Conservation (phyloP, 1,140 invertebrate species). For the Phocides pigmalion region DNA sequence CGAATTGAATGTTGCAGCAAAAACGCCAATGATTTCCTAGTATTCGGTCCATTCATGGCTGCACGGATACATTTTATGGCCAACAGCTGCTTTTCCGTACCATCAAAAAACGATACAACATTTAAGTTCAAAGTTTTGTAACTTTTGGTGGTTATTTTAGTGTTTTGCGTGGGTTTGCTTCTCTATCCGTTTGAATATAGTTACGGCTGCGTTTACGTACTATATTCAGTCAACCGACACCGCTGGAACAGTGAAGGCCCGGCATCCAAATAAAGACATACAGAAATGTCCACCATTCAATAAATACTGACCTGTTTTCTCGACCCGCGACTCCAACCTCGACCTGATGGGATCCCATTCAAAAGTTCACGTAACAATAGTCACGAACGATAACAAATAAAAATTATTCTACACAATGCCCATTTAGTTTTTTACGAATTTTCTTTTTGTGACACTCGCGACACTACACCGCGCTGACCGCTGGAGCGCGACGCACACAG, state of each 20-base stretch:
- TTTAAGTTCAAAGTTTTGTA: neutral
- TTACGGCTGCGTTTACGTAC: slow-evolving; percentile 32
- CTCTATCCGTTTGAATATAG: slow-evolving; percentile 35
- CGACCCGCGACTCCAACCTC: slow-evolving; percentile 41
- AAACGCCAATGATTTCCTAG: slow-evolving; percentile 21
- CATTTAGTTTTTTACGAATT: slow-evolving; percentile 69
- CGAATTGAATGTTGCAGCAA: slow-evolving; percentile 10
- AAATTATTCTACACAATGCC: slow-evolving; percentile 73
- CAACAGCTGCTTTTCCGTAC: slow-evolving; percentile 4
- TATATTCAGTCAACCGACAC: slow-evolving; percentile 62
- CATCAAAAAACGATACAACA: neutral
- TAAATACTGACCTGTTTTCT: slow-evolving; percentile 69
- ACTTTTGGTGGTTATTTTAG: slow-evolving; percentile 12
- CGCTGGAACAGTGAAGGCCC: slow-evolving; percentile 52
- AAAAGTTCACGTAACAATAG: slow-evolving; percentile 59
- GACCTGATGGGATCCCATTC: slow-evolving; percentile 53
- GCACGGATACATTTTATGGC: slow-evolving; percentile 6
- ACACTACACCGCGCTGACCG: slow-evolving; percentile 48
- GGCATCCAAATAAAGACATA: slow-evolving; percentile 77
- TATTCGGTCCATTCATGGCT: slow-evolving; percentile 4
- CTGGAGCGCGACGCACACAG: slow-evolving; percentile 47
- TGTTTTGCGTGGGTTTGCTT: slow-evolving; percentile 7
- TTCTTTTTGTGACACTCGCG: slow-evolving; percentile 71
- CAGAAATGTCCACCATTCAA: slow-evolving; percentile 54
- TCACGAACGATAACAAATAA: slow-evolving; percentile 54